Base-by-base conservation (phyloP, 2,888 invertebrate genomes). In the Euproctis similis region DNA sequence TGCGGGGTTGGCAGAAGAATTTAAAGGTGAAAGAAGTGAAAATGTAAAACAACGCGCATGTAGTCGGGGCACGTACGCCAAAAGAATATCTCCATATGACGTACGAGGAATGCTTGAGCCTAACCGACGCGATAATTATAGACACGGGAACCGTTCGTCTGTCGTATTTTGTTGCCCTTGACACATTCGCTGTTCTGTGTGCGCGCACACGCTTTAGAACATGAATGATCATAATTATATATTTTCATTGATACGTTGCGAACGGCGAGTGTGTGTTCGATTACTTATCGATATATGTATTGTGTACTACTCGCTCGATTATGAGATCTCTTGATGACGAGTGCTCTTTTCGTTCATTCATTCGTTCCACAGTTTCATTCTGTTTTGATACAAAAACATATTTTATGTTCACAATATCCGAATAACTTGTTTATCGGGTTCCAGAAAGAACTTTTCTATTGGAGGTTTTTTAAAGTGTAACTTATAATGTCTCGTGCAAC, bases 151-250 rank as follows among this genome's bases (percentile, higher is more conserved):
- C 45, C 51, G 46, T 34, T 34, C 48, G 62, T 57, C 59, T 60
- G 43, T 60, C 60, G 55, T 67, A 63, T 45, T 46, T 49, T 42
- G 42, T 45, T 44, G 71, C 69, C 69, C 70, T 69, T 70, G 68
- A 42, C 39, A 50, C 57, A 41, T 67, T 61, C 59, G 73, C 36
- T 34, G 50, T 59, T 55, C 61, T 64, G 59, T n/a, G n/a, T n/a
- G n/a, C n/a, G n/a, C 54, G 55, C 59, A 55, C 59, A 61, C 67
- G 40, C 63, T 44, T 17, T 45, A 51, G 51, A 53, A 61, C 59
- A 74, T 80, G 78, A 80, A 80, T 78, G 77, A 62, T n/a, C n/a
- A n/a, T n/a, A n/a, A n/a, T n/a, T n/a, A n/a, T 62, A 49, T 59
- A 56, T 50, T 54, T 60, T 62, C 67, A 68, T 68, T 68, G 61